Conservation (phyloP, 2,113 vertebrate genomes). For the Nannospalax galili region DNA sequence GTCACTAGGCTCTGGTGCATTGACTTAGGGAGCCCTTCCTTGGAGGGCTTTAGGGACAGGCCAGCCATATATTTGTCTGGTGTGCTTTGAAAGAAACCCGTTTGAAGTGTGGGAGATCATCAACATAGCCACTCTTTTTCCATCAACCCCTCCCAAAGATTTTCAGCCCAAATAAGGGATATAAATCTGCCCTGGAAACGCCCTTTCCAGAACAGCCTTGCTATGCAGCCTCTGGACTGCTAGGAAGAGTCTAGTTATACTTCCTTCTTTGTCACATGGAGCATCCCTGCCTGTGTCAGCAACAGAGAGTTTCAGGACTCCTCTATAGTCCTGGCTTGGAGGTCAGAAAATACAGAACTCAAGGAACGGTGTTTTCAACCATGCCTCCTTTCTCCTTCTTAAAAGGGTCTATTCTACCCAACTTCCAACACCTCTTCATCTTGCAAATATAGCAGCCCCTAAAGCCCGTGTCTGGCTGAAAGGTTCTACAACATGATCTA, state of each 20-base stretch:
- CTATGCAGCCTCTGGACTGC: not conserved
- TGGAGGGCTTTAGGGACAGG: slow-evolving; percentile 29
- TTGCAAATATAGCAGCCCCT: not conserved
- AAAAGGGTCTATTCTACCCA: not conserved
- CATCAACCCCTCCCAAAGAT: slow-evolving; percentile 35
- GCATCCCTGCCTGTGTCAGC: not conserved
- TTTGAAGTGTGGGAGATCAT: slow-evolving; percentile 33
- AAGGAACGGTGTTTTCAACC: not conserved
- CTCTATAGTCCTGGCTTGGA: not conserved
- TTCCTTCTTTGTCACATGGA: not conserved
- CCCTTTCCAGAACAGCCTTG: not conserved
- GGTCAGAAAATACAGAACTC: not conserved
- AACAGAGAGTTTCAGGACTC: not conserved
- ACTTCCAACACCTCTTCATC: not conserved
- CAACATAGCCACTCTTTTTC: slow-evolving; percentile 36
- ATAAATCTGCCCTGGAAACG: not conserved
- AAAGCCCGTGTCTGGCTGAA: not conserved
- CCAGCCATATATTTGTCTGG: slow-evolving; percentile 33
- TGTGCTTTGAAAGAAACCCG: slow-evolving; percentile 55
- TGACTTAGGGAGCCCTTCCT: slow-evolving; percentile 38
- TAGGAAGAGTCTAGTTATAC: not conserved
- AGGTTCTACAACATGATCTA: not conserved
- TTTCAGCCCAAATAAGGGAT: not conserved
- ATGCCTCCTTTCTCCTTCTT: not conserved
- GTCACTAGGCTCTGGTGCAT: slow-evolving; percentile 26